Conservation (phyloP, 2,888 invertebrate species). For the Microctonus hyperodae region DNA sequence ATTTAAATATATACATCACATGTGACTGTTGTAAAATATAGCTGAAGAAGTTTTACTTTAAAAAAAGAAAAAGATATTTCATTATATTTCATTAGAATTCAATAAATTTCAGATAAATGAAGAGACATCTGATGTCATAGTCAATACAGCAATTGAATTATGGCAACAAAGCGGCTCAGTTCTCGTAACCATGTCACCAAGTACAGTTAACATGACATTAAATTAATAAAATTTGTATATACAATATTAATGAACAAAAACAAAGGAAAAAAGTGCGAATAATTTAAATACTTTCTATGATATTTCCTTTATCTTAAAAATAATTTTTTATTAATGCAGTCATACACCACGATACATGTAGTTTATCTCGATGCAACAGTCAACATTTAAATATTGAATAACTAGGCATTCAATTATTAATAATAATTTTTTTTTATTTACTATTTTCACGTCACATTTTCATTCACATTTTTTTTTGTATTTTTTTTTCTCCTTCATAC, state of each 20-base stretch:
- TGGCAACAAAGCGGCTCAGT: slow-evolving; percentile 83
- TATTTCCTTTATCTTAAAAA: slow-evolving; percentile 58
- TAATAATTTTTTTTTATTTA: slow-evolving; percentile 12
- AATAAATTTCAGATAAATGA: slow-evolving; percentile 72
- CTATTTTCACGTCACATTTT: slow-evolving; percentile 27
- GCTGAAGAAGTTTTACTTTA: too few species aligned
- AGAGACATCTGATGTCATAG: slow-evolving; percentile 82
- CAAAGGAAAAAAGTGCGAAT: not conserved
- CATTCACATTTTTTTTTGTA: slow-evolving; percentile 29
- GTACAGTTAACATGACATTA: slow-evolving; percentile 38
- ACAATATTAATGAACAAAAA: not conserved
- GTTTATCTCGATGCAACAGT: slow-evolving; percentile 40
- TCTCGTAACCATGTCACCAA: slow-evolving; percentile 54
- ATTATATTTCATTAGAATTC: slow-evolving; percentile 10
- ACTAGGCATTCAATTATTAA: slow-evolving; percentile 26
- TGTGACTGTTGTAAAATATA: too few species aligned
- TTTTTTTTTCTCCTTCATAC: slow-evolving; percentile 15
- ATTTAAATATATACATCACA: too few species aligned
- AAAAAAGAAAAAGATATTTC: slow-evolving; percentile 10
- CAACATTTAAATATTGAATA: slow-evolving; percentile 36
- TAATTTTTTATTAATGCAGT: slow-evolving; percentile 61
- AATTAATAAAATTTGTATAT: slow-evolving; percentile 28
- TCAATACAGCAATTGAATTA: slow-evolving; percentile 84
- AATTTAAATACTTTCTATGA: not conserved
- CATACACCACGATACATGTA: slow-evolving; percentile 59